Evolutionary conservation across 2,888 invertebrate genomes (phyloP).

Genomic region (Orthosia cruda): DNA sequence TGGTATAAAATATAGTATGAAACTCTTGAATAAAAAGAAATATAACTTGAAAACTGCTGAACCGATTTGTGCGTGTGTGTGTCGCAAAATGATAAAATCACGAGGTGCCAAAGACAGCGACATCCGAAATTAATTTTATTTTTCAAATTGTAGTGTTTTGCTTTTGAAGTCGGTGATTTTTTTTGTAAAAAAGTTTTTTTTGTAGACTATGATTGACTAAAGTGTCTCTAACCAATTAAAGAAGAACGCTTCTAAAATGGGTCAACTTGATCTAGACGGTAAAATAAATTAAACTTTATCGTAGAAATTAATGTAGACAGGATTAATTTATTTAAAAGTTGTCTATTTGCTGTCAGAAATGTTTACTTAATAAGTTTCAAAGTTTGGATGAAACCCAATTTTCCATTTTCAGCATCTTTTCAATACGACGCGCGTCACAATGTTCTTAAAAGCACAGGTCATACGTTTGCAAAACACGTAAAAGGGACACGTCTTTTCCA

Average conservation of each 20-base stretch:
- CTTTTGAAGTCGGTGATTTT: too few species aligned
- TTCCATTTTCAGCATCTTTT: neutral
- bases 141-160: too few species aligned
- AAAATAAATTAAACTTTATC: too few species aligned
- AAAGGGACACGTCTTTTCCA: slow-evolving; percentile 66
- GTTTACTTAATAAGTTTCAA: neutral
- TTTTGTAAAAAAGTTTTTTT: too few species aligned
- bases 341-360: too few species aligned
- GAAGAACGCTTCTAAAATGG: neutral
- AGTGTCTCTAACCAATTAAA: neutral
- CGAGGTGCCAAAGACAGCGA: too few species aligned
- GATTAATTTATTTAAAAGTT: neutral
- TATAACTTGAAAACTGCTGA: too few species aligned
- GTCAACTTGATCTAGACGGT: neutral
- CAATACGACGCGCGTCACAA: slow-evolving; percentile 2
- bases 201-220: neutral
- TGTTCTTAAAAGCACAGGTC: slow-evolving; percentile 31
- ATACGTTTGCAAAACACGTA: slow-evolving; percentile 48
- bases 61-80: too few species aligned
- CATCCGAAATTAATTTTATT: too few species aligned
- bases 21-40: too few species aligned
- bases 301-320: neutral
- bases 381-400: neutral
- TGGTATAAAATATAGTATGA: too few species aligned
- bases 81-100: too few species aligned